Percentiles rank a stretch among this genome's conserved stretches.
These are phyloP conservation scores for Phalacrocorax carbo DNA, from an alignment of 2,113 vertebrate genomes.

Conservation along the genomic window DNA sequence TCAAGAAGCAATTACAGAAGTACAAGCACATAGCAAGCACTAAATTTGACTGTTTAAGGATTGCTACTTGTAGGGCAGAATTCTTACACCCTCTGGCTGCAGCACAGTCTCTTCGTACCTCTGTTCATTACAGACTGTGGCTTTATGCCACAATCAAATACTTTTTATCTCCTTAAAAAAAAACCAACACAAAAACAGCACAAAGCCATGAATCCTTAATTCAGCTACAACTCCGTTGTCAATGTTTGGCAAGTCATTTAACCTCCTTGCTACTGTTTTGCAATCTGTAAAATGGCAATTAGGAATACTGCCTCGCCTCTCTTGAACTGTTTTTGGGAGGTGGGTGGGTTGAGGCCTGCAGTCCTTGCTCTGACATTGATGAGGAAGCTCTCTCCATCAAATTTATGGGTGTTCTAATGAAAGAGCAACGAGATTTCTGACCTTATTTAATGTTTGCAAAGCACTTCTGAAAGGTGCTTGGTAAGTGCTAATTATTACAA, in stretches of 20 bases:
- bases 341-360: not conserved
- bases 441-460: not conserved
- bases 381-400: not conserved
- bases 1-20: not conserved
- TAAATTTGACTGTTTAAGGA: not conserved
- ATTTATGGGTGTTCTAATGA: not conserved
- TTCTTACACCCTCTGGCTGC: not conserved
- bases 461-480: not conserved
- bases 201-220: not conserved
- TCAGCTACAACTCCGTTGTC: not conserved
- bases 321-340: not conserved
- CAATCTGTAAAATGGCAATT: not conserved
- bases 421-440: not conserved
- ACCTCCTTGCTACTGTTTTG: not conserved
- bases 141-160: not conserved
- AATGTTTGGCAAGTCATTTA: not conserved
- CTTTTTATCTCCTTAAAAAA: not conserved
- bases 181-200: not conserved
- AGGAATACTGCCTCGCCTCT: not conserved
- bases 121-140: not conserved
- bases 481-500: constrained; percentile 15
- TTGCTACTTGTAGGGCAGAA: not conserved
- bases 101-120: not conserved
- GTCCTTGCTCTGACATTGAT: not conserved
- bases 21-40: not conserved